Conservation (phyloP, 2,797 vertebrate species). For the Coranthus polyacanthus region DNA sequence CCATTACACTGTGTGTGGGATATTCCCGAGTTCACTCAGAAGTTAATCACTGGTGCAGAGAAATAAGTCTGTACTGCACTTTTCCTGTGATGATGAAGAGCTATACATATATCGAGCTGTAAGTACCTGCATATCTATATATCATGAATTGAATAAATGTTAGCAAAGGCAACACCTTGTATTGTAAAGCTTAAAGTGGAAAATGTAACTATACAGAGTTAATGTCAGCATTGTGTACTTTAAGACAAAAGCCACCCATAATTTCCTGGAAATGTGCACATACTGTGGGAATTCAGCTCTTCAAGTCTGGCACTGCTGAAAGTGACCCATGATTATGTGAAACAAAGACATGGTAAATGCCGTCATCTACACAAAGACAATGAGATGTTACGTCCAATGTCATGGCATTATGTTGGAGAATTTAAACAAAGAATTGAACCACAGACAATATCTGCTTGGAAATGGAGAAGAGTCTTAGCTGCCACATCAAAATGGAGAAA, state of each 20-base stretch:
- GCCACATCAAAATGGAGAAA: slow-evolving; percentile 76
- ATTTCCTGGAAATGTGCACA: slow-evolving; percentile 7
- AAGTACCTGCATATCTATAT: slow-evolving; percentile 31
- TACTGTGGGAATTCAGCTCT: slow-evolving; percentile 37
- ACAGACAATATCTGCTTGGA: slow-evolving; percentile 75
- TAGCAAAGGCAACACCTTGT: neutral
- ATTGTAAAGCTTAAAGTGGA: slow-evolving; percentile 2
- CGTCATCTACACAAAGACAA: slow-evolving; percentile 75
- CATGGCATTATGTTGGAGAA: slow-evolving; percentile 62
- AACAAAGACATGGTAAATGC: slow-evolving; percentile 76
- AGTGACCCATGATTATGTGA: slow-evolving; percentile 72
- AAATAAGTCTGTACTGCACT: slow-evolving; percentile 39
- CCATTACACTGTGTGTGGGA: slow-evolving; percentile 36
- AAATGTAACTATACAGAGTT: neutral
- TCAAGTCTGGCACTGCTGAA: slow-evolving; percentile 39
- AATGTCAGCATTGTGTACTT: slow-evolving; percentile 9
- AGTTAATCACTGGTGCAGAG: slow-evolving; percentile 66
- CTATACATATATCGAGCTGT: slow-evolving; percentile 7
- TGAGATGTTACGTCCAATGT: slow-evolving; percentile 64
- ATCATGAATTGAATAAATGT: slow-evolving; percentile 11
- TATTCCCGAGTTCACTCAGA: slow-evolving; percentile 55
- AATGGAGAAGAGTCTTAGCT: slow-evolving; percentile 74
- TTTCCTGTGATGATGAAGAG: slow-evolving; percentile 19
- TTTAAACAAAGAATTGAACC: slow-evolving; percentile 73
- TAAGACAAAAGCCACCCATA: slow-evolving; percentile 26